phyloP scores from a whole-genome alignment of 2,113 vertebrate species.

The Pithys albifrons region DNA sequence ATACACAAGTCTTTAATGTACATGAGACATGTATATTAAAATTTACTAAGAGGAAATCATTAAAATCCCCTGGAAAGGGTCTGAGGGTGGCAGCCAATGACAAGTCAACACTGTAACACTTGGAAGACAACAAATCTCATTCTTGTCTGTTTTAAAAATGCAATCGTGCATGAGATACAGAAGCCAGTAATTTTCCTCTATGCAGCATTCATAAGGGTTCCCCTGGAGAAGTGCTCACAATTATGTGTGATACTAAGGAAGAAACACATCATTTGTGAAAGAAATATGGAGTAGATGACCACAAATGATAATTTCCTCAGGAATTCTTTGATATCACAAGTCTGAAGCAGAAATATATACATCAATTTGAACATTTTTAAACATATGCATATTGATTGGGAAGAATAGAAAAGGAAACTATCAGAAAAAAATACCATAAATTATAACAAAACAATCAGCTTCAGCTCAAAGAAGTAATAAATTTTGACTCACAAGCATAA shows the following conservation, averaged over 20 bases:
- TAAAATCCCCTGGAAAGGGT: not conserved
- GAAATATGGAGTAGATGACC: not conserved
- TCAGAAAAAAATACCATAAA: not conserved
- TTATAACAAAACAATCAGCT: not conserved
- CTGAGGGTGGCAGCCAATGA: slow-evolving; percentile 13
- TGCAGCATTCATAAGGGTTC: not conserved
- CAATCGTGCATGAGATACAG: not conserved
- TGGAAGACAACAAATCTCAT: not conserved
- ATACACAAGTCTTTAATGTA: not conserved
- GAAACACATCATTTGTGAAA: not conserved
- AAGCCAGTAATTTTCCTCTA: not conserved
- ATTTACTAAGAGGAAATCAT: not conserved
- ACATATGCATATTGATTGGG: not conserved
- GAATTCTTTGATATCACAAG: not conserved
- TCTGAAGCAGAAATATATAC: not conserved
- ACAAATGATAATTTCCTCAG: not conserved
- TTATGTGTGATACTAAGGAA: rapidly evolving
- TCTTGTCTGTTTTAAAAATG: not conserved
- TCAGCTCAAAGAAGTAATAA: not conserved
- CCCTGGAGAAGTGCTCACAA: not conserved
- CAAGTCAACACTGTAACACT: not conserved
- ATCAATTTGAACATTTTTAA: not conserved
- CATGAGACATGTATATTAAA: not conserved
- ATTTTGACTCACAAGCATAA: not conserved
- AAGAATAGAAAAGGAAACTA: not conserved